Conservation (phyloP, 2,797 vertebrate species). For the Chelidonichthys spinosus region DNA sequence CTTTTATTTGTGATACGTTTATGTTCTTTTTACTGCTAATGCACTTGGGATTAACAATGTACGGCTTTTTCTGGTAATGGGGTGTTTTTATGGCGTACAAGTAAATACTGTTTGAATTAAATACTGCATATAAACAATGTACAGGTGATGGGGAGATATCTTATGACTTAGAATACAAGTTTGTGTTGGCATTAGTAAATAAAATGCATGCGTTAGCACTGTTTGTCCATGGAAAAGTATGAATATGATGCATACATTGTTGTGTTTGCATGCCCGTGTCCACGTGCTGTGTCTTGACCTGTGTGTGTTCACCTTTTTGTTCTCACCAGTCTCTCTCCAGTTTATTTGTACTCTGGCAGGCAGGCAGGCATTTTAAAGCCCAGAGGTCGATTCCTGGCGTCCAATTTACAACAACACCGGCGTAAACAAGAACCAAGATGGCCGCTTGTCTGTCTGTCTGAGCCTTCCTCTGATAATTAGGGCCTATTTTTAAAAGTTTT, state of each 20-base stretch:
- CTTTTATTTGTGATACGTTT: not conserved
- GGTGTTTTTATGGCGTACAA: not conserved
- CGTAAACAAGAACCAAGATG: conserved; percentile 64
- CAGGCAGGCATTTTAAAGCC: conserved; percentile 38
- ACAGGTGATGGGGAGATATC: no score
- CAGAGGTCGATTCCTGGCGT: conserved; percentile 47
- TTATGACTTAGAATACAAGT: not conserved
- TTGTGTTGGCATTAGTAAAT: not conserved
- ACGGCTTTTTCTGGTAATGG: not conserved
- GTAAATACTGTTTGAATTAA: not conserved
- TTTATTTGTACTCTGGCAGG: conserved; percentile 47
- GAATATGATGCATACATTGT: not conserved
- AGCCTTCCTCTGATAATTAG: conserved; percentile 57
- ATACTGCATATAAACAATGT: no score
- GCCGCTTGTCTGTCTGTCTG: conserved; percentile 39
- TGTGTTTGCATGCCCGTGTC: not conserved
- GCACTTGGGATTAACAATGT: not conserved
- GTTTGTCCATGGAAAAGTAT: not conserved
- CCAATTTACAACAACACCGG: conserved; percentile 59
- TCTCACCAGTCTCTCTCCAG: conserved; percentile 11
- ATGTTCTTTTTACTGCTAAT: not conserved
- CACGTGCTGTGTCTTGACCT: not conserved
- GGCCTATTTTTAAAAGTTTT: conserved; percentile 63
- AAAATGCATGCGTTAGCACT: not conserved
- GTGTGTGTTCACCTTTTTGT: not conserved